A percentile compares a stretch with the other conserved stretches of the same genome.
Evolutionary conservation across 2,113 vertebrate species (phyloP).

Genomic region (Heterotilapia buettikoferi): DNA sequence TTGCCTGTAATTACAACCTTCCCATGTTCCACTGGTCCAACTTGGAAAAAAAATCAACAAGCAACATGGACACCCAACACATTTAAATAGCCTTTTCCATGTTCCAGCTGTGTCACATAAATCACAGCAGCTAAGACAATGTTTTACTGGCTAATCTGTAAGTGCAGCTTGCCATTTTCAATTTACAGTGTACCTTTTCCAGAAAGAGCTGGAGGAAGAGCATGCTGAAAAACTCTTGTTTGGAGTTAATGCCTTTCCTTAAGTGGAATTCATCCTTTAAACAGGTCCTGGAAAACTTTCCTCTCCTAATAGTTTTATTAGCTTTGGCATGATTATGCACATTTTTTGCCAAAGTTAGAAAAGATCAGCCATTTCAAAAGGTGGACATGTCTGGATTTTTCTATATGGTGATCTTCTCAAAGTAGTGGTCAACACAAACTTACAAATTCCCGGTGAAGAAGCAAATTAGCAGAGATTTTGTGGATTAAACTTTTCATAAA

Average conservation of each 20-base stretch:
- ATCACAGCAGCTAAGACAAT: neutral
- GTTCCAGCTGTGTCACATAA: neutral
- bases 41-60: slow-evolving; percentile 27
- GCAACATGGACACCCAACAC: neutral
- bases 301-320: neutral
- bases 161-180: neutral
- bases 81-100: slow-evolving; percentile 22
- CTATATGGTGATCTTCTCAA: neutral
- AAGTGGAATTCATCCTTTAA: neutral
- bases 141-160: neutral
- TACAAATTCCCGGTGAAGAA: neutral
- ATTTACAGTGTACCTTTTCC: neutral
- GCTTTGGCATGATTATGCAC: neutral
- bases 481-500: neutral
- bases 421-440: neutral
- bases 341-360: neutral
- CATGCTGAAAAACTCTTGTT: neutral
- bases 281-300: neutral
- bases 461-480: neutral
- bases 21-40: neutral
- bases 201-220: neutral
- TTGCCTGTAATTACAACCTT: slow-evolving; percentile 47
- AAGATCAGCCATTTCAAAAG: neutral
- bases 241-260: neutral
- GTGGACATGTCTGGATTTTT: neutral